Base-by-base conservation (phyloP, 2,888 invertebrate species). In the Idaea biselata region DNA sequence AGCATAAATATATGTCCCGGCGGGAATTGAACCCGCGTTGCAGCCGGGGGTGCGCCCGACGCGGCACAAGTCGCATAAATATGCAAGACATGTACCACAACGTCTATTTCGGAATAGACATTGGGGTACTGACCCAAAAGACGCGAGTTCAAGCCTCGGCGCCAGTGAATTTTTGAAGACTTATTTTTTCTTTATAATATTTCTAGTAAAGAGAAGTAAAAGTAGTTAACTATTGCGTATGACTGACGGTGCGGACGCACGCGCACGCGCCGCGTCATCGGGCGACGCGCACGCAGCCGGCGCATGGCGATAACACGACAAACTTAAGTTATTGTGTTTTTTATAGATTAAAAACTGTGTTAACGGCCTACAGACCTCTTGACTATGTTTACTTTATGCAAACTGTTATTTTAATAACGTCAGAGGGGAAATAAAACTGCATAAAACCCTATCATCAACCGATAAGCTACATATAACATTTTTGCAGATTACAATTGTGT, bases 351-450 rank as follows among this genome's bases (percentile, higher is more conserved):
- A 44, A 44, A 44, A 44, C 44, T 44, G 44, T 44, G 44, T 14
- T 44, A 44, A 44, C 44, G 44, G 44, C 44, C 44, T 44, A 44
- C 44, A 44, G 44, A 44, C 44, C 44, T 44, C 44, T 44, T 44
- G 44, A 44, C 44, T 44, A 44, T 44, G 44, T 44, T 44, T 44
- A 44, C 44, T 44, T 44, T 1, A 44, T 44, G 6, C 11, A 44
- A 44, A 11, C 6, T 44, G 44, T 11, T 44, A 44, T 44, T 44
- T 14, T 14, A 44, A 14, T 44, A 44, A 14, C 8, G 44, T 44
- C 14, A 44, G 14, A 44, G 44, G 11, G 14, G 14, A 44, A 44
- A 44, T 44, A 44, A 44, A 44, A 11, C 6, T 44, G 44, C 44
- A 44, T 44, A 44, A 8, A 14, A 44, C 14, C 2, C 8, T 7